Evolutionary conservation across 2,888 invertebrate species (phyloP).

Genomic region (Drosophila antonietae): DNA sequence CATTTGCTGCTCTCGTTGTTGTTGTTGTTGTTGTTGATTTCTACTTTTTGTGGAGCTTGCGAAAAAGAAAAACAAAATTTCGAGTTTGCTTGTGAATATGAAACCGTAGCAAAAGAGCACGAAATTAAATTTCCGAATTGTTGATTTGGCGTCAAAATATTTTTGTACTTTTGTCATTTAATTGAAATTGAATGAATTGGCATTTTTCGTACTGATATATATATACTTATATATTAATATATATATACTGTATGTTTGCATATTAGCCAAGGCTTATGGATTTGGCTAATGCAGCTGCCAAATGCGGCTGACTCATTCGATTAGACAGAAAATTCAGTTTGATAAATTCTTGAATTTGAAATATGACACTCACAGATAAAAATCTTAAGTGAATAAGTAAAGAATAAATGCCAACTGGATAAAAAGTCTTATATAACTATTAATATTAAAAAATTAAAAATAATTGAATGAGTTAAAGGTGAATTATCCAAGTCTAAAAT

Average conservation of each 20-base stretch:
- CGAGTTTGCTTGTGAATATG: slow-evolving; percentile 49
- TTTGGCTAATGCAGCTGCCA: slow-evolving; percentile 50
- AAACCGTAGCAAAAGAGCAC: slow-evolving; percentile 54
- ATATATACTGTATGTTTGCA: slow-evolving; percentile 12
- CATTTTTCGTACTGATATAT: slow-evolving; percentile 37
- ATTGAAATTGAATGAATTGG: slow-evolving; percentile 76
- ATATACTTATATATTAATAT: not conserved
- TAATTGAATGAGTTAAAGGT: not conserved
- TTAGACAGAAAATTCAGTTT: slow-evolving; percentile 4
- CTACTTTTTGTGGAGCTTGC: slow-evolving; percentile 56
- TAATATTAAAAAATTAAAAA: not conserved
- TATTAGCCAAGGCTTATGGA: slow-evolving; percentile 49
- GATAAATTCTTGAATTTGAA: slow-evolving; percentile 1
- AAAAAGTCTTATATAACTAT: not conserved
- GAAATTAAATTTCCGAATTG: slow-evolving; percentile 69
- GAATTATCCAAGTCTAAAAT: not conserved
- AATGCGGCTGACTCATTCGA: slow-evolving; percentile 54
- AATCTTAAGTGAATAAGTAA: not conserved
- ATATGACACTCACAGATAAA: not conserved
- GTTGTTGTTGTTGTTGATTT: slow-evolving; percentile 41
- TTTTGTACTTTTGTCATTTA: slow-evolving; percentile 72
- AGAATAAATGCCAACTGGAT: not conserved
- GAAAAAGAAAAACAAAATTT: slow-evolving; percentile 43
- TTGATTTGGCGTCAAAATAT: slow-evolving; percentile 77
- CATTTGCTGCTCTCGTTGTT: slow-evolving; percentile 42